Base-by-base conservation (phyloP, 1,140 invertebrate genomes). In the Sweltsa coloradensis region DNA sequence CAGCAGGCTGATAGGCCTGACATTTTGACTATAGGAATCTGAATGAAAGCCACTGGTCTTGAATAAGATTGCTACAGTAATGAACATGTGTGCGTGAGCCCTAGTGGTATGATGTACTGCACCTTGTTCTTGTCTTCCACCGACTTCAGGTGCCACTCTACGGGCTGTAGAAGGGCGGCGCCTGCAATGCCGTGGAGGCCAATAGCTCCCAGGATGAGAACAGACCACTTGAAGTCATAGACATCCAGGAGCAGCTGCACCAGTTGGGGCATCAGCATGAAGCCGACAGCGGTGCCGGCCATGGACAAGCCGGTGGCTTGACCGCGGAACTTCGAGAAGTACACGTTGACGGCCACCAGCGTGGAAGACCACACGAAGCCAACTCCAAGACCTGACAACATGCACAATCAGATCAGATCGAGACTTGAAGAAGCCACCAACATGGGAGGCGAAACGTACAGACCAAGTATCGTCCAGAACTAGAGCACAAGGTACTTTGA, bases 231-330 rank as follows among this genome's bases (percentile, higher is more conserved):
- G 57, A 81, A 81, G 36, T 69, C 72, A 50, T 69, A 81, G 9
- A 64, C 69, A 37, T 72, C 71, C 23, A 81, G 61, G 16, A 81
- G 58, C 0, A 79, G 53, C 29, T 72, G 66, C 23, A 81, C 76
- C 46, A 78, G 19, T n/a, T 83, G 80, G 13, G 83, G 83, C 72
- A 85, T 79, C 5, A 83, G 62, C 71, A 85, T 76, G 64, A 84
- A 75, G 1, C 81, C 82, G 42, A 84, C 67, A 2, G 79, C 80
- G 1, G 81, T 83, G 0, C 83, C 83, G 3, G 81, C 81, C 71
- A 85, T 76, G 0, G 81, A 81, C 16, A 83, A 63, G 0, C 83
- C 82, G 2, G 85, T 79, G 1, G 82, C 83, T 60, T 83, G 81
- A 5, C 81, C 82, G 11, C 81, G 72, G 55, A 77, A 77, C 58